phyloP scores from a whole-genome alignment of 2,888 invertebrate species.

The Pyrgus malvae region DNA sequence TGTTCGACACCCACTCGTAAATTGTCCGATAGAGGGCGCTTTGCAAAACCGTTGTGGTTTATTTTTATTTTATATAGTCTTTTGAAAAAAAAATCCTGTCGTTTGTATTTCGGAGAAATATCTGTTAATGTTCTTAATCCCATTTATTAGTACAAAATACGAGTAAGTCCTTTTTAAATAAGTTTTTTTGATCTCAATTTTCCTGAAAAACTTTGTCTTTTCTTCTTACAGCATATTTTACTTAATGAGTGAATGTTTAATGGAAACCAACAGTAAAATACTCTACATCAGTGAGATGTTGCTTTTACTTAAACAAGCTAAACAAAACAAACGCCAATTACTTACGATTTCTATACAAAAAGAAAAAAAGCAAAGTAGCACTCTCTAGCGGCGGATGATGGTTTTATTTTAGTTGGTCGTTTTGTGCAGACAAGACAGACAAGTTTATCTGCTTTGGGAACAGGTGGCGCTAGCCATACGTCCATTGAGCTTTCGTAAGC shows the following conservation, averaged over 20 bases:
- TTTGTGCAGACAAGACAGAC: constrained; percentile 30
- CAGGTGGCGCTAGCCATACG: constrained; percentile 44
- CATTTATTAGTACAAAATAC: no score
- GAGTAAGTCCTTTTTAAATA: no score
- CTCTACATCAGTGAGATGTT: not conserved
- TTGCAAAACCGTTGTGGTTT: no score
- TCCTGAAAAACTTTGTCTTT: not conserved
- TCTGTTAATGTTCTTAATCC: no score
- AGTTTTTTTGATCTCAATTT: no score
- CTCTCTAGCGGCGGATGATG: constrained; percentile 57
- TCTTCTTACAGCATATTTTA: not conserved
- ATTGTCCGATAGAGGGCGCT: no score
- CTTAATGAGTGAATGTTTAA: not conserved
- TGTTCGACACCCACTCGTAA: no score
- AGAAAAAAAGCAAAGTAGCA: constrained; percentile 54
- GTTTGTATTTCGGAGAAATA: no score
- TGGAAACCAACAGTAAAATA: not conserved
- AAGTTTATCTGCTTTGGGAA: not conserved
- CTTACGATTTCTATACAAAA: constrained; percentile 38
- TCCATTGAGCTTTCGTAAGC: not conserved
- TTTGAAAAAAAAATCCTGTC: no score
- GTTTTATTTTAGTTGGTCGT: constrained; percentile 46
- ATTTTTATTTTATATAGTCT: no score
- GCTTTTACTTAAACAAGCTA: constrained; percentile 6
- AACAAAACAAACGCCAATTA: constrained; percentile 4